Evolutionary conservation across 2,797 vertebrate genomes (phyloP).

Genomic region (Notoglanidium macrostoma): DNA sequence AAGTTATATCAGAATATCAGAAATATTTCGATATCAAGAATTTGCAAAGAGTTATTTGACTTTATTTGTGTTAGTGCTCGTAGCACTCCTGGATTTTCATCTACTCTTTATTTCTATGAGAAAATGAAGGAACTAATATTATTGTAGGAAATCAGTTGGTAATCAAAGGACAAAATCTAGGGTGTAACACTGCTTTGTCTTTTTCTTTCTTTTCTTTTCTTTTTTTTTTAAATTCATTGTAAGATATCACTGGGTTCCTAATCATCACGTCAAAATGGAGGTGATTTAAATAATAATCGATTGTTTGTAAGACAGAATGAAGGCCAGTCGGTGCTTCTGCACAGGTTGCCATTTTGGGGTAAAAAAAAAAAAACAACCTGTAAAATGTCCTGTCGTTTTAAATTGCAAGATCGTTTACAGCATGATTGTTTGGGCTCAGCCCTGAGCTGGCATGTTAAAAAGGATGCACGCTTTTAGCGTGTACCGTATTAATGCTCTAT

Average conservation of each 20-base stretch:
- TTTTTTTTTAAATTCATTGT: neutral
- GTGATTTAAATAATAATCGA: slow-evolving; percentile 8
- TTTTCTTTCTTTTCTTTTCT: neutral
- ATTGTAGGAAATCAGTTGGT: neutral
- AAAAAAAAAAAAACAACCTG: neutral
- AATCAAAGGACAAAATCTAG: neutral
- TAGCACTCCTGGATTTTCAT: neutral
- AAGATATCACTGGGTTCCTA: neutral
- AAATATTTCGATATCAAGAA: too few relatives aligned
- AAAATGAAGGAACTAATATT: neutral
- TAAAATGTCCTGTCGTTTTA: neutral
- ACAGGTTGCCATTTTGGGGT: neutral
- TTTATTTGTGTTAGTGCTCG: neutral
- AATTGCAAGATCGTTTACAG: neutral
- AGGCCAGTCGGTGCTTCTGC: neutral
- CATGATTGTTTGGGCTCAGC: neutral
- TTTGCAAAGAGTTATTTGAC: too few relatives aligned
- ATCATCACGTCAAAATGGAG: neutral
- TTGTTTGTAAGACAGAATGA: neutral
- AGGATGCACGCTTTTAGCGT: neutral
- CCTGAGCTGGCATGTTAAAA: neutral
- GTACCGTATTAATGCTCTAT: neutral
- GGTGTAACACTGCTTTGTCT: neutral
- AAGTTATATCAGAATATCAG: too few relatives aligned
- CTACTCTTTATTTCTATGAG: neutral